Base-by-base conservation (phyloP, 2,888 invertebrate species). In the Poecilobothrus nobilitatus region DNA sequence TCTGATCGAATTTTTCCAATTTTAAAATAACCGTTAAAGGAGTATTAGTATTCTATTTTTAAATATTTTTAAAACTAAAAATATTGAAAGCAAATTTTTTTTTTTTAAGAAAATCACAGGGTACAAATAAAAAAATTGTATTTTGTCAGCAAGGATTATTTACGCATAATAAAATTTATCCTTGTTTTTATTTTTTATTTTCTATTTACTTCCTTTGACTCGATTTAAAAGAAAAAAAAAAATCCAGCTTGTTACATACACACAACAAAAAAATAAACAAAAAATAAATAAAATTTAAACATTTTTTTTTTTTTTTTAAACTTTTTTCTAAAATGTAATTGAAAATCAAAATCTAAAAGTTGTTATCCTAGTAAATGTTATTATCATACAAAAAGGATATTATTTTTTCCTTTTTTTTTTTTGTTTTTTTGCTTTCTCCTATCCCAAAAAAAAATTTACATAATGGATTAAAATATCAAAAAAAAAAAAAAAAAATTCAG, bases 121-220 rank as follows among this genome's bases (percentile, higher is more conserved):
- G 12, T 10, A 37, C 37, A 37, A 37, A 37, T 5, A 37, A 7
- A 37, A 10, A 37, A 37, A 10, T 37, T 37, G 12, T 37, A 10
- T 37, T 37, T 37, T 37, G 37, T 37, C 37, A 37, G 1, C 37
- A 53, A 53, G 18, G 53, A 18, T 53, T 18, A 53, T 53, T 53
- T 53, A 53, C 53, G 53, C n/a, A 53, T 53, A 53, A 53, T 53
- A 53, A 53, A 53, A 53, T 53, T 53, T 37, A 37, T 37, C 37
- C 37, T 37, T 37, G 8, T 4, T 4, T 37, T 53, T 53, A 1
- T 53, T 18, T 18, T 53, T 53, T 41, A 6, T 41, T 41, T 15
- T 12, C 53, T 53, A 53, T 53, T 53, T 53, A 12, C 27, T 27
- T 27, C 27, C 27, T 27, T 27, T 27, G 27, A 27, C 27, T 27